Base-by-base conservation (phyloP, 1,140 invertebrate genomes). In the Anthonomus grandis region DNA sequence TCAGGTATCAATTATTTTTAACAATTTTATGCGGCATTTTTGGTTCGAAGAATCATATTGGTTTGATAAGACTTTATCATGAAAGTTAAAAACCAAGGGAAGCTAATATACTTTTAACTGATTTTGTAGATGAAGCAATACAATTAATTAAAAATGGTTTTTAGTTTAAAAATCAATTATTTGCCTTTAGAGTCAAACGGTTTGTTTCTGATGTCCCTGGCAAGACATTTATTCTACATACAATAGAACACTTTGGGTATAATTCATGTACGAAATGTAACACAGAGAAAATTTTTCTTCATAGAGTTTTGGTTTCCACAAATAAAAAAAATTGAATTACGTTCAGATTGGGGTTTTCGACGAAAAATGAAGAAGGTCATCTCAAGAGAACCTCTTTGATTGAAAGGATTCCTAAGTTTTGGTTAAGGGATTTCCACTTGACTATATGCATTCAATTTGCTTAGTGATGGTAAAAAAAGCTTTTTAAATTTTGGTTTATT, bases 1-100 rank as follows among this genome's bases (percentile, higher is more conserved):
- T 51, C 37, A 21, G 24, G 17, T 51, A 51, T 34, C 24, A 17
- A 39, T 17, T 39, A 39, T 39, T 51, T 13, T 39, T 37, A n/a
- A n/a, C 49, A 38, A 39, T 51, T 38, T 13, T 51, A 3, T 24
- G 49, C 24, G 12, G 15, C 2, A 2, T 4, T 10, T 42, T 18
- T 18, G 3, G 3, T 12, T 13, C 13, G 3, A 21, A 12, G 2
- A n/a, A n/a, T n/a, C 6, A n/a, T 31, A n/a, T 31, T 31, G 27
- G 6, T 6, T 6, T 31, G n/a, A 31, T 31, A 8, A n/a, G 27
- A 8, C 6, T 31, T 31, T 31, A 31, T 31, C 27, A 31, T 31
- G 27, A n/a, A 31, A 31, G n/a, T 31, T 8, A 8, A n/a, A 31
- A 31, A 31, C 27, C 27, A 31, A 31, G n/a, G 6, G n/a, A n/a